Base-by-base conservation (phyloP, 2,113 vertebrate genomes). In the Setophaga kirtlandii region DNA sequence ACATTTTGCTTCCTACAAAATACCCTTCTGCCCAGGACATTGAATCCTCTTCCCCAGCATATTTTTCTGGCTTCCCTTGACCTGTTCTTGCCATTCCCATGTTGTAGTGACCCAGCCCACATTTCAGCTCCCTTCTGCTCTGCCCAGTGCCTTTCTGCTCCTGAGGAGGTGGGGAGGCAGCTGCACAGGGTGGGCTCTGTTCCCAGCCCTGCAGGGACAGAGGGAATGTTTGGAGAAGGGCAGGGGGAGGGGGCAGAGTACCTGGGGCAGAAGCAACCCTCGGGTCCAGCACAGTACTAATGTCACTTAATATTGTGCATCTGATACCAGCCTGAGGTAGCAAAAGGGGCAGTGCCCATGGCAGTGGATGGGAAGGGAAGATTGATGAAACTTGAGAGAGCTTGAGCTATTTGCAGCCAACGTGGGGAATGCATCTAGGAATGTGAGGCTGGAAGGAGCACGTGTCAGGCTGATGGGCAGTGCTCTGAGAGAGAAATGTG, bases 391-490 rank as follows among this genome's bases (percentile, higher is more conserved):
- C 39, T 5, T 70, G 28, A 47, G 80, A 83, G 73, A 87, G 25
- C 47, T 42, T 27, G 69, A 76, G 33, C 47, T 82, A 2, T 78
- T 78, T 89, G 62, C 35, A 47, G 41, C 37, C 3, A 5, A 0
- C 10, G 16, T 5, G 22, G 30, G 39, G 39, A 86, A 55, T 77
- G 33, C 56, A 59, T 35, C 30, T 47, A 16, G 63, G 73, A 90
- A 82, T n/a, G 53, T 46, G 65, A 56, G 69, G n/a, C 65, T 95
- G 80, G 37, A 79, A 82, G 58, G 42, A 71, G 65, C 64, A 39
- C 1, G 3, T 0, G 0, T 68, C 58, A 68, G 59, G 37, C 4
- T 1, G 39, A 44, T 74, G 50, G 55, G n/a, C 52, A 52, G 41
- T 50, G 24, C 83, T 79, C 60, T 42, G 50, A 49, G 56, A 44